These are phyloP conservation scores for Exocentrus adspersus DNA, from an alignment of 2,888 invertebrate genomes.

Conservation along the genomic window DNA sequence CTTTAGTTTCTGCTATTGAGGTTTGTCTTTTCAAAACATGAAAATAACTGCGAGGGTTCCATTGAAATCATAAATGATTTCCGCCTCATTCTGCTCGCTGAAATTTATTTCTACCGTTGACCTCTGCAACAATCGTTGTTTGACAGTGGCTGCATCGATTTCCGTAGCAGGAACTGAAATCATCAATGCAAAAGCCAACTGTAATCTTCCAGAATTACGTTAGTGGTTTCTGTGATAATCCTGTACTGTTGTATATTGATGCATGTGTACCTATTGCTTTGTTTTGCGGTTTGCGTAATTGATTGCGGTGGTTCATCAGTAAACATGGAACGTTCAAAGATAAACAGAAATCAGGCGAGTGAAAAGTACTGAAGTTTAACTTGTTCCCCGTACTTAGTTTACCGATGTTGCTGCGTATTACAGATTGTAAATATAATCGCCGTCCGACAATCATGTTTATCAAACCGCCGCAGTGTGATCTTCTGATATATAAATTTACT, in stretches of 20 bases:
- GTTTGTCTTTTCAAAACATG: too few species aligned
- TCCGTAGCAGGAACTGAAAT: constrained; percentile 20
- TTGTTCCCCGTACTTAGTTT: background rate
- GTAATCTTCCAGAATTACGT: constrained; percentile 28
- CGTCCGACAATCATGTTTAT: too few species aligned
- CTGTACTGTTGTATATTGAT: constrained; percentile 18
- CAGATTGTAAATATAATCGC: too few species aligned
- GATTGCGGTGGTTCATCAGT: constrained; percentile 13
- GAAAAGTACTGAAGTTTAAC: background rate
- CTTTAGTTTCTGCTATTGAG: too few species aligned
- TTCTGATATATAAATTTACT: too few species aligned
- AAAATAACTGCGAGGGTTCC: too few species aligned
- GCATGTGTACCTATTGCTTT: constrained; percentile 10
- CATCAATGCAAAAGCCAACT: constrained; percentile 27
- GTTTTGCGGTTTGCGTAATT: constrained; percentile 24
- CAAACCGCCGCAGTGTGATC: too few species aligned
- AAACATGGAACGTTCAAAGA: constrained; percentile 4
- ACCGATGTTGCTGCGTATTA: background rate
- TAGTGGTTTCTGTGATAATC: constrained; percentile 28
- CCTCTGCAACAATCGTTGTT: constrained; percentile 1
- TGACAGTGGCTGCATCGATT: constrained; percentile 22
- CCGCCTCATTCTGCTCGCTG: background rate
- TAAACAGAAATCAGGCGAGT: background rate
- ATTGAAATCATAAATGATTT: background rate
- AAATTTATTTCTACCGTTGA: background rate